Conservation (phyloP, 2,113 vertebrate species). For the Apteryx mantelli region DNA sequence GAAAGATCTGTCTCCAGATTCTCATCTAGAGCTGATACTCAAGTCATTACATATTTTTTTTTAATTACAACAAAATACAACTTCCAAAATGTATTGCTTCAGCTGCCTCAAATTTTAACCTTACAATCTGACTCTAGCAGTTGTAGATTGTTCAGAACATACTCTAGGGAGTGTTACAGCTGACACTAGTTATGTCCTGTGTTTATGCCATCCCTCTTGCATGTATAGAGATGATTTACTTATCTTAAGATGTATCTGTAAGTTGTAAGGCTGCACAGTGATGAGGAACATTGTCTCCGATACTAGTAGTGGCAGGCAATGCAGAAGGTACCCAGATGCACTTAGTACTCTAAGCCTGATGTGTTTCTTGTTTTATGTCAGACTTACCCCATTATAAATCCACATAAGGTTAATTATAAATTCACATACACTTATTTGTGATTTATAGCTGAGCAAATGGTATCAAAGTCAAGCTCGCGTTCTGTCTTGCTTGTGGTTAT, state of each 20-base stretch:
- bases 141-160: neutral
- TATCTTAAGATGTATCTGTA: neutral
- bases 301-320: neutral
- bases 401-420: slow-evolving; percentile 16
- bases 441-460: slow-evolving; percentile 40
- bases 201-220: neutral
- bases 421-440: slow-evolving; percentile 12
- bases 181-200: neutral
- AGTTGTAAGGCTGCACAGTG: neutral
- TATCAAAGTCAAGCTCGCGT: slow-evolving; percentile 28
- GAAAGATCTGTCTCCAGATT: neutral
- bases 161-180: neutral
- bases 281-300: neutral
- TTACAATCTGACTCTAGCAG: neutral
- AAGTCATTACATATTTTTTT: neutral
- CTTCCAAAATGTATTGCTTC: neutral
- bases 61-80: neutral
- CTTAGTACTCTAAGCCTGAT: neutral
- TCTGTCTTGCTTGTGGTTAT: slow-evolving; percentile 28
- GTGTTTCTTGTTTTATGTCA: neutral
- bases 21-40: neutral
- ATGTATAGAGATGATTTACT: neutral
- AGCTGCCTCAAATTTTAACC: neutral
- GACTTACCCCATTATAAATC: slow-evolving; percentile 2
- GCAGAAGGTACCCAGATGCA: slow-evolving; percentile 50